Evolutionary conservation across 2,888 invertebrate genomes (phyloP), one percentile per base, ranked within the genome.

Genomic region (Myopa tessellatipennis): DNA sequence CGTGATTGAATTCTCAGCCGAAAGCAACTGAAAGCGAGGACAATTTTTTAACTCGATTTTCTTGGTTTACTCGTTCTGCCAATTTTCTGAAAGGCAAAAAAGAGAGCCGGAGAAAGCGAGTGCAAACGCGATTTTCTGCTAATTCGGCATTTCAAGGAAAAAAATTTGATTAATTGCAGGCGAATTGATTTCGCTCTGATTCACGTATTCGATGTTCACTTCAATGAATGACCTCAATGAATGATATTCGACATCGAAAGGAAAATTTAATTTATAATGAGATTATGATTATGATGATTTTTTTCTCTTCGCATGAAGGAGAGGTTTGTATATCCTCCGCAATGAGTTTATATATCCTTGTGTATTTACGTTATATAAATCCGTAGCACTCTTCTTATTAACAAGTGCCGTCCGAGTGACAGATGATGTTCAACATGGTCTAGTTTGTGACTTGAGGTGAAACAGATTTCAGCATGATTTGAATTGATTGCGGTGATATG

Each of bases 401-500:
- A 26, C 26, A 26, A 26, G 26, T 26, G 26, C 26, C 2, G 26
- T 26, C 26, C 26, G 26, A 26, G 26, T 26, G 26, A 26, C 26
- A 26, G 26, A 26, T 26, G 26, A 26, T 26, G 26, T 1, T 26
- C 26, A 26, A 1, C 26, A 26, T 26, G 26, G 26, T 26, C 16
- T 12, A 65, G 34, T 65, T 65, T 65, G 34, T 65, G 36, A 65
- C 63, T 65, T 36, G 36, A 65, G 63, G 63, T 65, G 38, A 14
- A 34, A 14, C 34, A 36, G 36, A 65, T 14, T 65, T 14, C 16
- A 4, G 38, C 34, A 65, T 65, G 4, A 38, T 65, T 34, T 65
- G 36, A 65, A 65, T 65, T 36, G 36, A 36, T 12, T 63, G 63
- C 34, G 26, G 26, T 26, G 26, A 26, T 26, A 26, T 26, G 26